A percentile compares a stretch with the other conserved stretches of the same genome.
phyloP scores from a whole-genome alignment of 2,113 vertebrate genomes.

The Acrocephalus kingi region DNA sequence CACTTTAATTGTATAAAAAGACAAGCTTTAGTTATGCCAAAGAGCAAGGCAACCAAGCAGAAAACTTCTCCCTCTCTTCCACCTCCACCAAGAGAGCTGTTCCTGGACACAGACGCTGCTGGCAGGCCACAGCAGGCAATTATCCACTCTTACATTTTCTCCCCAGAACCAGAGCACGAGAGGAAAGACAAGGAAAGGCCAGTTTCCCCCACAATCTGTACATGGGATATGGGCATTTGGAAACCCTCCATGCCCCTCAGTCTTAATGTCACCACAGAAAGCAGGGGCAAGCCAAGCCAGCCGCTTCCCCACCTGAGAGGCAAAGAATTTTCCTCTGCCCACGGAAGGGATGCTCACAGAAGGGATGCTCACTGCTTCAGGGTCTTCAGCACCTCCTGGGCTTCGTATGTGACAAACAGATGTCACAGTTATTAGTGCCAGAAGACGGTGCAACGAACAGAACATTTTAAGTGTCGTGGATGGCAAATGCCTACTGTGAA shows the following conservation, averaged over 20 bases:
- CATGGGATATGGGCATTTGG: not conserved
- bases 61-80: not conserved
- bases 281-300: not conserved
- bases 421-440: slow-evolving; percentile 25
- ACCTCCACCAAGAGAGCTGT: not conserved
- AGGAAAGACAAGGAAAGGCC: not conserved
- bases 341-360: not conserved
- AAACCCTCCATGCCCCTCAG: not conserved
- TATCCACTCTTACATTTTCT: not conserved
- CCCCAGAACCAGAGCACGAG: accelerated
- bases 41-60: not conserved
- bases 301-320: not conserved
- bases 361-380: not conserved
- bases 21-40: not conserved
- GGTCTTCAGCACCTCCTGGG: not conserved
- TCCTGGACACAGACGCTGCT: not conserved
- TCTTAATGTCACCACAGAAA: not conserved
- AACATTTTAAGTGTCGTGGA: not conserved
- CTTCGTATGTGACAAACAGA: slow-evolving; percentile 15
- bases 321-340: not conserved
- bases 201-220: not conserved
- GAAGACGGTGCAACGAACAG: not conserved
- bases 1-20: not conserved
- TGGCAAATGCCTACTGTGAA: not conserved
- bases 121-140: not conserved